Conservation (phyloP, 2,113 vertebrate genomes). For the Strix aluco region DNA sequence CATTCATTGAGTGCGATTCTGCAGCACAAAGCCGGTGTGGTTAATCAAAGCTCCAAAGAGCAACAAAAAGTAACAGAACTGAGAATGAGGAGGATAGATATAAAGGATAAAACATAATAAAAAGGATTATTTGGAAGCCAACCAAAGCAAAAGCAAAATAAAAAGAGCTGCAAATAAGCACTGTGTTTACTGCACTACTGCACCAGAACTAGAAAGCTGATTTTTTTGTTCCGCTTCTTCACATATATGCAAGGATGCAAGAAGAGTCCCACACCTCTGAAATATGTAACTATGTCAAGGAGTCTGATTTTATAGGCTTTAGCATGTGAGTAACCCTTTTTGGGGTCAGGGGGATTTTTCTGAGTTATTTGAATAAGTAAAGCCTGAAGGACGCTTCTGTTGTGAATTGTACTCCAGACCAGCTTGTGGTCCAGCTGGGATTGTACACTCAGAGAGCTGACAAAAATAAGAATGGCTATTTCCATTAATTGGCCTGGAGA, state of each 20-base stretch:
- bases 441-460: not conserved
- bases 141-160: slow-evolving; percentile 9
- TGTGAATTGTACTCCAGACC: not conserved
- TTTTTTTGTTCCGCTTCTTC: not conserved
- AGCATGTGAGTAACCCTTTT: not conserved
- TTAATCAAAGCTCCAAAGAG: slow-evolving; percentile 64
- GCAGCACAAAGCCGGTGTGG: slow-evolving; percentile 21
- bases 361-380: not conserved
- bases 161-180: slow-evolving; percentile 30
- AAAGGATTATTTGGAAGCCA: slow-evolving; percentile 45
- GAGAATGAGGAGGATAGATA: slow-evolving; percentile 3
- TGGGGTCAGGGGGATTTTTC: not conserved
- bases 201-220: not conserved
- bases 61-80: slow-evolving; percentile 26
- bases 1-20: slow-evolving; percentile 45
- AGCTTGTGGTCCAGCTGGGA: not conserved
- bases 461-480: not conserved
- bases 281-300: not conserved
- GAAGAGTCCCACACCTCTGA: not conserved
- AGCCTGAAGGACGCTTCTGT: not conserved
- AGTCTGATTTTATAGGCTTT: not conserved
- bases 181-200: not conserved
- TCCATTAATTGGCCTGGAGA: not conserved
- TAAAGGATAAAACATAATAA: slow-evolving; percentile 48
- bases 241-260: not conserved